Conservation (phyloP, 2,888 invertebrate species). For the Alviniconcha strummeri region DNA sequence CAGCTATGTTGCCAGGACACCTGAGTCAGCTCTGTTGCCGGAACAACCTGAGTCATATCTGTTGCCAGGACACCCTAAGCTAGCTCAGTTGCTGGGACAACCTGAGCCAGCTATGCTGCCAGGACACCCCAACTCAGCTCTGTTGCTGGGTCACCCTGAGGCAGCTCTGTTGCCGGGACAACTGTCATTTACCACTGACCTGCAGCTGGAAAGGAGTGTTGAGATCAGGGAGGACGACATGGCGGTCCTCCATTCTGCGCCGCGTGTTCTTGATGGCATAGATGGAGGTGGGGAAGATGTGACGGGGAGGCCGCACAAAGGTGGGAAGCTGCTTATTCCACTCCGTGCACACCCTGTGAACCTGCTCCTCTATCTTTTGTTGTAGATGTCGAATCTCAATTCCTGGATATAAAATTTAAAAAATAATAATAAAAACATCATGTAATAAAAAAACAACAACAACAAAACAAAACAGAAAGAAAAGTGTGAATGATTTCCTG, state of each 20-base stretch:
- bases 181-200: slow-evolving; percentile 74
- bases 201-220: slow-evolving; percentile 86
- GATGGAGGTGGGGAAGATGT: slow-evolving; percentile 75
- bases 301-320: slow-evolving; percentile 45
- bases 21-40: too few species aligned
- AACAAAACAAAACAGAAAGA: background rate
- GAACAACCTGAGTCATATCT: too few species aligned
- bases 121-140: too few species aligned
- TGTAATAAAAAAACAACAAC: background rate
- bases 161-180: too few species aligned
- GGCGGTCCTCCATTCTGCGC: slow-evolving; percentile 93
- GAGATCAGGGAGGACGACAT: slow-evolving; percentile 88
- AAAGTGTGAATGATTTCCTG: background rate
- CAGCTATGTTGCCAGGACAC: too few species aligned
- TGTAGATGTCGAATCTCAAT: slow-evolving; percentile 54
- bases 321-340: slow-evolving; percentile 58
- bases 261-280: slow-evolving; percentile 87
- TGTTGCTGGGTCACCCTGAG: too few species aligned
- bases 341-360: slow-evolving; percentile 56
- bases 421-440: background rate
- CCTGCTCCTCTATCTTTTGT: slow-evolving; percentile 48
- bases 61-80: too few species aligned
- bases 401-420: slow-evolving; percentile 45
- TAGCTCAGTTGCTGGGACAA: too few species aligned
- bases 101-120: too few species aligned